Evolutionary conservation across 2,797 vertebrate species (phyloP).

Genomic region (Leptodactylus fallax): DNA sequence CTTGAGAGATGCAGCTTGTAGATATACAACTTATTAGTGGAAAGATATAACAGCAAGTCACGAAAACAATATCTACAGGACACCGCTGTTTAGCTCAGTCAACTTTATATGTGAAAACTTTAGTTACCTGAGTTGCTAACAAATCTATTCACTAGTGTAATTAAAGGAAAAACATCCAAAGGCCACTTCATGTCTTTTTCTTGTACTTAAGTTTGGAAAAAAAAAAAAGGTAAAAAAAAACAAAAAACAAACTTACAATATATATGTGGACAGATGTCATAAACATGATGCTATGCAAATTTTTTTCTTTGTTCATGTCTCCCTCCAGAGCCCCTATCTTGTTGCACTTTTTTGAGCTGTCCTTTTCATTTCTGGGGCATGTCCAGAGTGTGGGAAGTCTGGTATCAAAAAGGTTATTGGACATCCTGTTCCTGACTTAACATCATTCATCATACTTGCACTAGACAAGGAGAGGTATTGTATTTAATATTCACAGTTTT

Average conservation of each 20-base stretch:
- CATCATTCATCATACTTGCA: too few species aligned
- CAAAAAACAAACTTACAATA: background rate
- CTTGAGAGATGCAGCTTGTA: constrained; percentile 16
- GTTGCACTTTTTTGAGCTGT: too few species aligned
- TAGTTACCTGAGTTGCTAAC: constrained; percentile 6
- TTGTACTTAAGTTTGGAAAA: background rate
- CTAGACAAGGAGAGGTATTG: too few species aligned
- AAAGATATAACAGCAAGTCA: constrained; percentile 39
- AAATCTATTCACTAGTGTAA: background rate
- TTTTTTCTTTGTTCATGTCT: too few species aligned
- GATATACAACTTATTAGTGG: constrained; percentile 13
- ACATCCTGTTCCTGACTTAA: too few species aligned
- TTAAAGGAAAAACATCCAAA: background rate
- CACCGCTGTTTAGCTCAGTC: background rate
- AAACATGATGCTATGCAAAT: too few species aligned
- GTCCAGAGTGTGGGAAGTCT: too few species aligned
- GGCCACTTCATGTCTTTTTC: background rate
- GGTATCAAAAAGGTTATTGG: too few species aligned
- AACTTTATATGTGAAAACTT: background rate
- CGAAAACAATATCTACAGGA: constrained; percentile 38
- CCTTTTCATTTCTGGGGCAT: too few species aligned
- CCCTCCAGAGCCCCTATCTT: too few species aligned
- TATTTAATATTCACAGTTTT: too few species aligned
- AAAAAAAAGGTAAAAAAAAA: background rate
- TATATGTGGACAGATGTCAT: background rate